Base-by-base conservation (phyloP, 1,140 invertebrate genomes). In the Grapholita molesta region DNA sequence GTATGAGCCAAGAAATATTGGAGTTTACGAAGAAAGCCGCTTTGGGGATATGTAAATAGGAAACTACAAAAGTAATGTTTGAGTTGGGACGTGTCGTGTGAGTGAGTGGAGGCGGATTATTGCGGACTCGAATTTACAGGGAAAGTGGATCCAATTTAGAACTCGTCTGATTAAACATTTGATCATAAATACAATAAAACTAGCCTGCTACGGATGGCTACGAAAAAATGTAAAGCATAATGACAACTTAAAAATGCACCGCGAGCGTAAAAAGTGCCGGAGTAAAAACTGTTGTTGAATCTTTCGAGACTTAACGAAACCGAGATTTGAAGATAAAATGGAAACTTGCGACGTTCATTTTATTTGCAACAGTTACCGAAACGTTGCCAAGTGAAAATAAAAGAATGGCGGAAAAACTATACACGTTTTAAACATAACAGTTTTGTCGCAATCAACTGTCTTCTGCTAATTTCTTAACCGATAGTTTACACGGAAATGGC, bases 1-100 rank as follows among this genome's bases (percentile, higher is more conserved):
- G 80, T 84, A 85, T 83, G 83, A 85, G 84, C 77, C 76, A 84
- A 85, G 85, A 84, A 85, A 85, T 87, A 87, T 87, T 82, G 79
- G 84, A 86, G 83, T 85, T 85, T 79, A 78, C 79, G 74, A 83
- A 85, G 86, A 85, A 88, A 88, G 86, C 84, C 84, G 83, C 83
- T 88, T 87, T 84, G 79, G 80, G 81, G 79, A 79, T 85, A 91
- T 88, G 85, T 88, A 89, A 89, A 89, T 89, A 87, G 79, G 76
- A 78, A 80, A 85, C 77, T 82, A 82, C 77, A 81, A 83, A 84
- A 85, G 82, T 84, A 85, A 87, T 89, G 82, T 86, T 87, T 87
- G 88, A 89, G 68, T 87, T 90, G 80, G 82, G 73, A 74, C 68
- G 75, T 38, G 55, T 73, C 75, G 75, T 70, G 73, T 71, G 76